Percentiles rank a stretch among this genome's conserved stretches.
Conservation (phyloP, 2,113 vertebrate genomes). For the Centropus bengalensis region DNA sequence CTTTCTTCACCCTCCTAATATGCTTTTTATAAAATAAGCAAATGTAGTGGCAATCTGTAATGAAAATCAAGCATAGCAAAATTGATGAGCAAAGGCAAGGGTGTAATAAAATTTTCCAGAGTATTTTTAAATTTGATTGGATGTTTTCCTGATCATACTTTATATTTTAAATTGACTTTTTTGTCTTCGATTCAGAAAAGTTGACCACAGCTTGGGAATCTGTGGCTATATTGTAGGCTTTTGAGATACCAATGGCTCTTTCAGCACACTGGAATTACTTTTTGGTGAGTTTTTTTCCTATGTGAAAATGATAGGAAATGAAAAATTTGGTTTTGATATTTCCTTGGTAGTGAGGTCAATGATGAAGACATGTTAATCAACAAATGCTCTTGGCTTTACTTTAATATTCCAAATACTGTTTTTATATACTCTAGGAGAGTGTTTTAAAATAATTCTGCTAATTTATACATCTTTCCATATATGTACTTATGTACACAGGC, state of each 20-base stretch:
- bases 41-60: background rate
- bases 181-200: background rate
- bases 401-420: background rate
- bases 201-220: background rate
- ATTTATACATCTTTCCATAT: background rate
- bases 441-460: background rate
- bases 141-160: background rate
- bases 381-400: background rate
- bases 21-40: background rate
- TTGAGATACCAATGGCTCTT: background rate
- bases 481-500: rapidly evolving
- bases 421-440: background rate
- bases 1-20: background rate
- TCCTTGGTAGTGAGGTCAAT: background rate
- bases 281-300: background rate
- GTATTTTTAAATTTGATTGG: background rate
- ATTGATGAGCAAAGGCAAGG: background rate
- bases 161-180: background rate
- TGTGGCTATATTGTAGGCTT: background rate
- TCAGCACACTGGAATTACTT: background rate
- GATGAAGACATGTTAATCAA: background rate
- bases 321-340: background rate
- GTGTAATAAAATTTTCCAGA: background rate
- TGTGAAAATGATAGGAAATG: background rate
- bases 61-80: background rate